Evolutionary conservation across 2,888 invertebrate genomes (phyloP), one percentile per base, ranked within the genome.

Genomic region (Apamea monoglypha): DNA sequence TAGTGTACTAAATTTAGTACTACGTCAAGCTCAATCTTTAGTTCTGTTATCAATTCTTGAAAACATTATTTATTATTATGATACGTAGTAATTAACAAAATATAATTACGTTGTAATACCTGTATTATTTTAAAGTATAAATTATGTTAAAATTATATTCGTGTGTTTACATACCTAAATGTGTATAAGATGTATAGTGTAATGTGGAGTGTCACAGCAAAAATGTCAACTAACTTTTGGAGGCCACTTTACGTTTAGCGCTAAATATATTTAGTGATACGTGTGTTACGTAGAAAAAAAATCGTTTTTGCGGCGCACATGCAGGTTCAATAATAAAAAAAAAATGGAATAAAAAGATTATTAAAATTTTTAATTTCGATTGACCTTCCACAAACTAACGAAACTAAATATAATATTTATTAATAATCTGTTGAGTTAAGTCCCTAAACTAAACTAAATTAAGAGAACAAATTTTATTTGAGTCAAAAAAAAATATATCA

Each of bases 31-130:
- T 74, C 25, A 36, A 53, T 64, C 3, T 47, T 69, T 56, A 64
- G 79, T 63, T n/a, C n/a, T n/a, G n/a, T n/a, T 68, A 56, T 66
- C 32, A 74, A 29, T 74, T 40, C 56, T 18, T 32, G 16, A 50
- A 70, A 61, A 59, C 53, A 71, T n/a, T 71, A n/a, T n/a, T 53
- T 71, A 59, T 4, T 29, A 29, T 32, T 32, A 32, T 21, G 56
- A 36, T 5, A 69, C 69, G 21, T 47, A 14, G 29, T 47, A 21
- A 29, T 21, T 32, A 7, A 59, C 21, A 47, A 47, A 50, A 29
- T 53, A 18, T 18, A 50, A 10, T 25, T 25, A 36, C n/a, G 10
- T 53, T 5, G 36, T 7, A 18, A 50, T 50, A 50, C 50, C 50
- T 50, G 18, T 18, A 50, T 50, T 50, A 18, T 6, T 50, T 50